Base-by-base conservation (phyloP, 2,888 invertebrate genomes). In the Sepioteuthis lessoniana region DNA sequence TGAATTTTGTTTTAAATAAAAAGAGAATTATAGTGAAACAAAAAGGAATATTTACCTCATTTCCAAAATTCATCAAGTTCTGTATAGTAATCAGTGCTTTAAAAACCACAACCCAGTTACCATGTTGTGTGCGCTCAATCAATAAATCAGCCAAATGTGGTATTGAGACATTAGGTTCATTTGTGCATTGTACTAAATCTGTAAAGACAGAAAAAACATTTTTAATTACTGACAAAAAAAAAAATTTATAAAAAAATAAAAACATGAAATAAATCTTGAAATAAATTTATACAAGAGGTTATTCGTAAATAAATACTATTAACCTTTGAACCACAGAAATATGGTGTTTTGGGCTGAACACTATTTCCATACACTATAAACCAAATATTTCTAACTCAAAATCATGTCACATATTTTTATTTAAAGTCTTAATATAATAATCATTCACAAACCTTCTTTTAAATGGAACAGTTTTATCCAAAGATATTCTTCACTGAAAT, bases 141-240 rank as follows among this genome's bases (percentile, higher is more conserved):
- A 99, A 98, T 97, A 99, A 98, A 98, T 99, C 99, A 95, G 99
- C 99, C 98, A 99, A 98, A 97, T 99, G 99, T 96, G 99, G 99
- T 98, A 99, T 99, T 95, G 99, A 99, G 95, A 99, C 99, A 98
- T 99, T 99, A 95, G 99, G 99, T 98, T 99, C 99, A 97, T 99
- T 99, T 97, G 99, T 99, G 98, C 99, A 99, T 97, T 99, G 99
- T 97, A 99, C 98, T 98, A 99, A 98, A 98, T 99, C 99, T 99
- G 98, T 60, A 98, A 98, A 42, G 25, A 92, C 0, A 92, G 47
- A 93, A 55, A 93, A 19, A 46, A 92, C 10, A 46, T 31, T 38
- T 42, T 42, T 91, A 25, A 42, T 91, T 42, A 21, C 21, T 42
- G 13, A n/a, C 13, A 19, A 3, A 35, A 21, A 76, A 35, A 76